phyloP scores from a whole-genome alignment of 92 coral and sea anemone species.

The Phenganax subtilis region DNA sequence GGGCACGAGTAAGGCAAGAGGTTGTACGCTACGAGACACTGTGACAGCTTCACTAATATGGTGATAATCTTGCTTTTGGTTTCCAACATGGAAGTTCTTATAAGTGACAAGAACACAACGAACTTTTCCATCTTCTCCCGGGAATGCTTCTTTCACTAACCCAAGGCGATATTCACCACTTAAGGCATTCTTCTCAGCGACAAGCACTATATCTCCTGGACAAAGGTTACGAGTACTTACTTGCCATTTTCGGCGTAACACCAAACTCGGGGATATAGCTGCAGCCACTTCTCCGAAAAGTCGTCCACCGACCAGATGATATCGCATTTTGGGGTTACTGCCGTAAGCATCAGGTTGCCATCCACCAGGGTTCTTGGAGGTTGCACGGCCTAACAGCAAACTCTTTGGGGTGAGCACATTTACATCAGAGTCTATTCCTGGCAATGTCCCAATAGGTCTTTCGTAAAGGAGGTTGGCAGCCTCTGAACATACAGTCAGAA shows the following conservation, averaged over 20 bases:
- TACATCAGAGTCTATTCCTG: slow-evolving; percentile 48
- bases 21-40: slow-evolving; percentile 41
- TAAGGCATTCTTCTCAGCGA: slow-evolving; percentile 56
- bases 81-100: slow-evolving; percentile 49
- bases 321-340: slow-evolving; percentile 29
- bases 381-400: slow-evolving; percentile 57
- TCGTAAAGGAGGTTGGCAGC: slow-evolving; percentile 62
- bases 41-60: slow-evolving; percentile 37
- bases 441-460: slow-evolving; percentile 57
- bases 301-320: slow-evolving; percentile 49
- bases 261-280: slow-evolving; percentile 54
- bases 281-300: slow-evolving; percentile 54
- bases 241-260: slow-evolving; percentile 53
- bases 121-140: slow-evolving; percentile 57
- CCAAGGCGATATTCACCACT: slow-evolving; percentile 51
- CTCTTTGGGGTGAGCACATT: slow-evolving; percentile 63
- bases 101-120: slow-evolving; percentile 53
- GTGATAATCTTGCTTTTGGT: slow-evolving; percentile 41
- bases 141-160: slow-evolving; percentile 53
- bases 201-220: slow-evolving; percentile 61
- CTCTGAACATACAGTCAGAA: slow-evolving; percentile 57
- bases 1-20: slow-evolving; percentile 43
- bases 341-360: slow-evolving; percentile 49
- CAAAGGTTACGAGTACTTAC: slow-evolving; percentile 45
- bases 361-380: slow-evolving; percentile 54